A percentile compares a stretch with the other conserved stretches of the same genome.
Conservation (phyloP, 2,888 invertebrate species). For the Himalopsyche kuldschensis region DNA sequence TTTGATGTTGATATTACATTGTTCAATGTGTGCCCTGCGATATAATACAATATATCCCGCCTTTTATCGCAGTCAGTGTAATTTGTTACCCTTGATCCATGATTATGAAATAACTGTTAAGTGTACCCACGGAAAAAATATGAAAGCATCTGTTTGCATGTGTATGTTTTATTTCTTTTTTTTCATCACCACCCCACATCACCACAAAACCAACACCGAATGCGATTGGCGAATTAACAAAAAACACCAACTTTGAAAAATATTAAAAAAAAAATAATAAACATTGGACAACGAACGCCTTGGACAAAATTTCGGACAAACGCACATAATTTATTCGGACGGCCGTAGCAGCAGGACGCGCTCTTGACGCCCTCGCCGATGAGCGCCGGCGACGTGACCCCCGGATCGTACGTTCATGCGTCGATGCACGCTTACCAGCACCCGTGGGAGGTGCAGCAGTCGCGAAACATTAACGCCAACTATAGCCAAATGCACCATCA, state of each 20-base stretch:
- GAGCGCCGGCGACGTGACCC: constrained; percentile 44
- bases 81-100: neutral
- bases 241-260: constrained; percentile 42
- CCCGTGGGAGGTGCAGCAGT: constrained; percentile 69
- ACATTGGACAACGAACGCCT: neutral
- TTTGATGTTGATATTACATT: neutral
- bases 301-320: neutral
- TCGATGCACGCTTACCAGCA: constrained; percentile 66
- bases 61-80: neutral
- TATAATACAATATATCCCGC: neutral
- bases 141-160: constrained; percentile 48
- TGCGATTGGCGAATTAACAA: constrained; percentile 54
- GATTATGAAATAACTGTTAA: neutral
- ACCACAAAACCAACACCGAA: constrained; percentile 48
- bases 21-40: neutral
- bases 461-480: constrained; percentile 50
- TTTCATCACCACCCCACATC: constrained; percentile 51
- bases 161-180: constrained; percentile 60
- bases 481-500: constrained; percentile 44
- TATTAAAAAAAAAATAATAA: constrained; percentile 2
- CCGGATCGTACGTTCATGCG: constrained; percentile 49
- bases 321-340: neutral
- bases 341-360: constrained; percentile 30
- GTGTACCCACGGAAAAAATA: neutral
- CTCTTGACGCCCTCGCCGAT: constrained; percentile 41